Percentiles rank a stretch among this genome's conserved stretches.
These are phyloP conservation scores for Tenualosa ilisha DNA, from an alignment of 2,797 vertebrate genomes.

Conservation along the genomic window DNA sequence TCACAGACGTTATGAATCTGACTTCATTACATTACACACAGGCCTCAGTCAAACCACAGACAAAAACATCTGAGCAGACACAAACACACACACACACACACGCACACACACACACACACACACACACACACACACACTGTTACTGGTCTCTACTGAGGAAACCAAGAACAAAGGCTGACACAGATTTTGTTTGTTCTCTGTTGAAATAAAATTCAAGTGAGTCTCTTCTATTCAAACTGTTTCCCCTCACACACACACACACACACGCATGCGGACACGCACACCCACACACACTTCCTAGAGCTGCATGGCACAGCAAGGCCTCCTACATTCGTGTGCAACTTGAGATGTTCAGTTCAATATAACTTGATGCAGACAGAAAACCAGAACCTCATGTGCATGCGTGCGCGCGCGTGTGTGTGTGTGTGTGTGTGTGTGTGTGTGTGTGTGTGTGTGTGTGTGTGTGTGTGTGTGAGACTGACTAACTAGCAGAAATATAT, in stretches of 20 bases:
- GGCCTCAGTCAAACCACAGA: not conserved
- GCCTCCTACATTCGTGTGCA: too few species aligned
- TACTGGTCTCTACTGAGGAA: not conserved
- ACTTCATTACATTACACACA: not conserved
- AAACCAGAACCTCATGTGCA: too few species aligned
- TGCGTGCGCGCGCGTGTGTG: too few species aligned
- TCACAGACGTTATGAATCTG: too few species aligned
- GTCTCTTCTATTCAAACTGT: not conserved
- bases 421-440: too few species aligned
- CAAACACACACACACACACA: not conserved
- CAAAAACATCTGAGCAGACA: not conserved
- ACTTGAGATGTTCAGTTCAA: too few species aligned
- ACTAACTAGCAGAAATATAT: too few species aligned
- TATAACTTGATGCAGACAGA: too few species aligned
- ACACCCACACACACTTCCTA: not conserved
- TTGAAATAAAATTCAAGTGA: not conserved
- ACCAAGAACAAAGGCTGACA: not conserved
- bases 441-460: too few species aligned
- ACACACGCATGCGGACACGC: too few species aligned
- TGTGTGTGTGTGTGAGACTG: too few species aligned
- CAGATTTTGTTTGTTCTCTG: not conserved
- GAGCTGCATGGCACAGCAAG: not conserved
- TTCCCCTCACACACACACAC: too few species aligned
- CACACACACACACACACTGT: not conserved
- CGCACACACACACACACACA: not conserved